Conservation (phyloP, 2,113 vertebrate species). For the Siphamia tubifer region DNA sequence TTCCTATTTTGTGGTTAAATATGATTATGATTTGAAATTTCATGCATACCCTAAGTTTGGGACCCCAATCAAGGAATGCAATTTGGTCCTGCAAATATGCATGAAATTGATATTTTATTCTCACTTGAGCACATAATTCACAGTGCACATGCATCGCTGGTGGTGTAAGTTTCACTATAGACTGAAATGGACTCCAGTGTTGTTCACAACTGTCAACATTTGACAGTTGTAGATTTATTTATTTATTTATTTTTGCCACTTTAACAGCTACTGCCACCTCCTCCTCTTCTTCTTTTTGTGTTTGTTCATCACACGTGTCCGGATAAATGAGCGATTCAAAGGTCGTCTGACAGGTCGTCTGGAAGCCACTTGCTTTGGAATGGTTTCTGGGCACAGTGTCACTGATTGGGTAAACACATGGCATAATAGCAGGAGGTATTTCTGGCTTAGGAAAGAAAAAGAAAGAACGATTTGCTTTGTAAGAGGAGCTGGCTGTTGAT, state of each 20-base stretch:
- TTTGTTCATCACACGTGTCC: background rate
- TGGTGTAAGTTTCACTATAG: background rate
- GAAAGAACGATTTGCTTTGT: background rate
- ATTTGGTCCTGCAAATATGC: constrained; percentile 58
- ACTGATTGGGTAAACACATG: constrained; percentile 38
- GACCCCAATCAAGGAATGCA: constrained; percentile 55
- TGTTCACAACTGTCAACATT: constrained; percentile 10
- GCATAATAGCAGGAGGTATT: background rate
- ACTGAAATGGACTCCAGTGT: constrained; percentile 1
- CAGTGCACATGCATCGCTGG: background rate
- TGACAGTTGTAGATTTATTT: background rate
- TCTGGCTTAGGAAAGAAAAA: background rate
- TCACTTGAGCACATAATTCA: constrained; percentile 10
- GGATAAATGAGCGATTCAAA: background rate
- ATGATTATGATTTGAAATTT: constrained; percentile 56
- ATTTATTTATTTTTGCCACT: too few species aligned
- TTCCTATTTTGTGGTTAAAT: constrained; percentile 30
- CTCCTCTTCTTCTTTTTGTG: background rate
- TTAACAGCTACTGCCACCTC: background rate
- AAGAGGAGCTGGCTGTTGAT: background rate
- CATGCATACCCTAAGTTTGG: constrained; percentile 31
- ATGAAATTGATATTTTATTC: constrained; percentile 66
- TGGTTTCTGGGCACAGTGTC: background rate
- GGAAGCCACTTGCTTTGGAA: constrained; percentile 16
- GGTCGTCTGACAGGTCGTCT: constrained; percentile 22